A percentile compares a stretch with the other conserved stretches of the same genome.
These are phyloP conservation scores for Probosciger aterrimus DNA, from an alignment of 2,113 vertebrate genomes.

Conservation along the genomic window DNA sequence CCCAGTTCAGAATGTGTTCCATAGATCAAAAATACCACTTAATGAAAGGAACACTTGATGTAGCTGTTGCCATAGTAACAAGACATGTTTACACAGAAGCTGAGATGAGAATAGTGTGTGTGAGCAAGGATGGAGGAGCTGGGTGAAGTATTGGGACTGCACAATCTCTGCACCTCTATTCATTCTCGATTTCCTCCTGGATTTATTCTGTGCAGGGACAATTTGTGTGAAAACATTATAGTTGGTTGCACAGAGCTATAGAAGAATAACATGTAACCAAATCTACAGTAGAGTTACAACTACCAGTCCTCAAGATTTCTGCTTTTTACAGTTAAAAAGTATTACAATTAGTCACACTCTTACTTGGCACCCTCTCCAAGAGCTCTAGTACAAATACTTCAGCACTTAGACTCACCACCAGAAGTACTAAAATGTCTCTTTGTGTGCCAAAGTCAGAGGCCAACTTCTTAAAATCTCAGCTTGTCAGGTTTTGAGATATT, in stretches of 20 bases:
- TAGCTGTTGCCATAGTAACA: slow-evolving; percentile 50
- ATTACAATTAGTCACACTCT: background rate
- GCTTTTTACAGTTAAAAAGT: background rate
- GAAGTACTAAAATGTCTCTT: background rate
- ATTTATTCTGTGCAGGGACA: background rate
- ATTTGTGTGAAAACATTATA: background rate
- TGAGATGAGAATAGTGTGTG: background rate
- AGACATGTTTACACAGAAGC: slow-evolving; percentile 37
- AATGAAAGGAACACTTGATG: slow-evolving; percentile 45
- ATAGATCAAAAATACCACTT: slow-evolving; percentile 14
- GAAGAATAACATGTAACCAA: background rate
- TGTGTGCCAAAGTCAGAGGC: background rate
- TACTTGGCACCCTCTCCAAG: background rate
- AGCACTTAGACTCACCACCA: background rate
- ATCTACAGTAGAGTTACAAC: background rate
- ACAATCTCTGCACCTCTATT: background rate
- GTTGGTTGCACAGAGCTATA: background rate
- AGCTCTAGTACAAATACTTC: background rate
- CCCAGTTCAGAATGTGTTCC: background rate
- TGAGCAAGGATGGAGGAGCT: background rate
- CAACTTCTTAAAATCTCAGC: background rate
- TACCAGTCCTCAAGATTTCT: background rate
- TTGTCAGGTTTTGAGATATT: background rate
- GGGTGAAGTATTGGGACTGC: background rate
- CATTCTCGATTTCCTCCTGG: background rate